Evolutionary conservation across 1,140 invertebrate species (phyloP).

Genomic region (Eriocheir sinensis): DNA sequence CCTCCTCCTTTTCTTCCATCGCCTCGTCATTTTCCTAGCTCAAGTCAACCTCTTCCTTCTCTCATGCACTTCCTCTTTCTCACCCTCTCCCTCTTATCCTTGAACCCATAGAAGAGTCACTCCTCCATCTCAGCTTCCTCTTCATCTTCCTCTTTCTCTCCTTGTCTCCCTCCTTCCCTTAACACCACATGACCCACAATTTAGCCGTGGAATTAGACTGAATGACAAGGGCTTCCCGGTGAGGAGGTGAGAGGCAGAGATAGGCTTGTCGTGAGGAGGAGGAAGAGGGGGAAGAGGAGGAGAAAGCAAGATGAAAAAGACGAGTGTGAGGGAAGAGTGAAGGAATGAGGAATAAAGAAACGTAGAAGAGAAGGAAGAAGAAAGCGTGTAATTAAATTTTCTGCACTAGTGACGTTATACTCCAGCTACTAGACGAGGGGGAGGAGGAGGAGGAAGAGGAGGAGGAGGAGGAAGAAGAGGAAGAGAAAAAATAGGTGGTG

Average conservation of each 20-base stretch:
- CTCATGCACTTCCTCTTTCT: not conserved
- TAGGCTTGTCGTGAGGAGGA: not conserved
- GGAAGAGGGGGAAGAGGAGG: not conserved
- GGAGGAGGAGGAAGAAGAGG: not conserved
- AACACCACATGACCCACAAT: not conserved
- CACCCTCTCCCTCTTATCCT: not conserved
- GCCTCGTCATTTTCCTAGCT: too few relatives aligned
- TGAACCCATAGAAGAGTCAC: not conserved
- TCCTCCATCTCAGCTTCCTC: not conserved
- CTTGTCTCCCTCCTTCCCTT: not conserved
- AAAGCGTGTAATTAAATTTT: too few relatives aligned
- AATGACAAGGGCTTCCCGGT: not conserved
- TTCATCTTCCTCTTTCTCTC: not conserved
- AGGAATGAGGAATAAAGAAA: not conserved
- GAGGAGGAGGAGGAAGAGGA: not conserved
- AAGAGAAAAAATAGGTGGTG: not conserved
- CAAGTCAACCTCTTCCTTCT: too few relatives aligned
- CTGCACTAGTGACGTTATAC: too few relatives aligned
- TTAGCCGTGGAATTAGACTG: constrained; percentile 8
- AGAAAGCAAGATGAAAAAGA: not conserved
- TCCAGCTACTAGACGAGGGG: not conserved
- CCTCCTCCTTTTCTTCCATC: too few relatives aligned
- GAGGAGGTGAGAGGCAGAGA: not conserved
- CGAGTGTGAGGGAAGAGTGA: not conserved
- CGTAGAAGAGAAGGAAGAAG: not conserved